These are phyloP conservation scores for Araneus ventricosus DNA, from an alignment of 1,140 invertebrate genomes.

Conservation along the genomic window DNA sequence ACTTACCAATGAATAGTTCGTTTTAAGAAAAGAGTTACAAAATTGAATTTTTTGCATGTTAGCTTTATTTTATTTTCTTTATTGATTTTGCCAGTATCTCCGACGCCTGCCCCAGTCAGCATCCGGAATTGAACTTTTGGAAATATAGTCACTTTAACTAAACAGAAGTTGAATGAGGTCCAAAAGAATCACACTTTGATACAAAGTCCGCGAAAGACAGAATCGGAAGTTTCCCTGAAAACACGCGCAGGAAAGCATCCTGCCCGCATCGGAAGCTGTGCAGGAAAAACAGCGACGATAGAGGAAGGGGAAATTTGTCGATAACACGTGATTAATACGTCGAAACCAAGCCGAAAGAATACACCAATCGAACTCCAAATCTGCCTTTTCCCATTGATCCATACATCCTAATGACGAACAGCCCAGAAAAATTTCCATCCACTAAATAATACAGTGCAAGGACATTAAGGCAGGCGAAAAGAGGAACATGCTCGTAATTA, in stretches of 20 bases:
- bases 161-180: too few relatives aligned
- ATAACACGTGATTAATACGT: slow-evolving; percentile 52
- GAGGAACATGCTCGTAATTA: slow-evolving; percentile 56
- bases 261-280: neutral
- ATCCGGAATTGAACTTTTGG: too few relatives aligned
- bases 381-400: slow-evolving; percentile 36
- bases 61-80: too few relatives aligned
- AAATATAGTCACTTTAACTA: too few relatives aligned
- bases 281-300: neutral
- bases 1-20: too few relatives aligned
- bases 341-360: neutral
- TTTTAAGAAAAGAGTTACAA: too few relatives aligned
- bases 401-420: slow-evolving; percentile 36
- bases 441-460: slow-evolving; percentile 37
- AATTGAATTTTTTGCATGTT: too few relatives aligned
- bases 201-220: neutral
- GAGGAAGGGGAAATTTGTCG: neutral
- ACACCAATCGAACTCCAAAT: slow-evolving; percentile 36
- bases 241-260: neutral
- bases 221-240: neutral
- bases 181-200: neutral
- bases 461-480: slow-evolving; percentile 46
- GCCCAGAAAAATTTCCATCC: slow-evolving; percentile 9
- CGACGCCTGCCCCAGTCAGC: too few relatives aligned
- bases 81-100: too few relatives aligned